phyloP scores from a whole-genome alignment of 2,888 invertebrate genomes.

The Lumbricus terrestris region DNA sequence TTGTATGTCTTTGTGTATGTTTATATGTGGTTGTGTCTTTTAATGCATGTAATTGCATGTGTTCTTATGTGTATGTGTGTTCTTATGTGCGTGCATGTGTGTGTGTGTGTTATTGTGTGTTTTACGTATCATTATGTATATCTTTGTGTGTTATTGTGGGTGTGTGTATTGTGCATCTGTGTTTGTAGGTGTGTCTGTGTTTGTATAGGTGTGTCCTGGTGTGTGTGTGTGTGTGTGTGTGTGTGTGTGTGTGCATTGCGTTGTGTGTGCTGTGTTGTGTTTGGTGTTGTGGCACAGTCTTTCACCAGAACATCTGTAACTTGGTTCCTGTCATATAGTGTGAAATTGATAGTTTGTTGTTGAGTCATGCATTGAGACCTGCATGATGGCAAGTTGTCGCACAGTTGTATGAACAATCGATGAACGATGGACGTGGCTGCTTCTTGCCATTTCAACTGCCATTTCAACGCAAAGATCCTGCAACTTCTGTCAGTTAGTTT shows the following conservation, averaged over 20 bases:
- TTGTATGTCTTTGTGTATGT: too few species aligned
- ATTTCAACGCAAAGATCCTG: neutral
- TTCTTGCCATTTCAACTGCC: neutral
- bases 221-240: neutral
- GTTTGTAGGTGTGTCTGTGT: too few species aligned
- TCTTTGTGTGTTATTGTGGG: neutral
- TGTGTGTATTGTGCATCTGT: neutral
- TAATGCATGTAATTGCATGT: neutral
- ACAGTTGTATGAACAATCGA: too few species aligned
- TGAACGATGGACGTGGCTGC: neutral
- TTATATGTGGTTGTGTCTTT: too few species aligned
- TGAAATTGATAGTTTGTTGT: conserved; percentile 3
- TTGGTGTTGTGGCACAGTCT: neutral
- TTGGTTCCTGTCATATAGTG: too few species aligned
- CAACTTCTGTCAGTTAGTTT: neutral
- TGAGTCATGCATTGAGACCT: neutral
- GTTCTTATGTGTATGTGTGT: neutral
- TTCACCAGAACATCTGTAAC: neutral
- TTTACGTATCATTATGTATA: neutral
- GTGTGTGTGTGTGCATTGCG: neutral
- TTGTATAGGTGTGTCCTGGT: too few species aligned
- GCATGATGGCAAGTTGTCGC: neutral
- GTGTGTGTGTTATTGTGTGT: too few species aligned
- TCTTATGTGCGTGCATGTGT: neutral
- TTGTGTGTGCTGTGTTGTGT: neutral